Evolutionary conservation across 2,888 invertebrate genomes (phyloP).

Genomic region (Gryllus longicercus): DNA sequence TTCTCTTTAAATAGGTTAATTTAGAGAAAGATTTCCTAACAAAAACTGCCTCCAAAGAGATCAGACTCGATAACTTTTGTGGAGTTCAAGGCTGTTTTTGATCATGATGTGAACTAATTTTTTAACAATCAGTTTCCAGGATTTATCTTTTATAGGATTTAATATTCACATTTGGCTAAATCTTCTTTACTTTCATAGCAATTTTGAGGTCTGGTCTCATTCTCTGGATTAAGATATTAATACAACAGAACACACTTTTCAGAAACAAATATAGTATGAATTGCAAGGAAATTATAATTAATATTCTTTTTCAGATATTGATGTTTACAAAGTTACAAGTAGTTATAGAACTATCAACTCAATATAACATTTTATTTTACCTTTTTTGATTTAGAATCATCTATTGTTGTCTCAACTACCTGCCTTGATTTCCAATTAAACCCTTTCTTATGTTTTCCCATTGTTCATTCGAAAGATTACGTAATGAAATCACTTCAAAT

Average conservation of each 20-base stretch:
- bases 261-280: neutral
- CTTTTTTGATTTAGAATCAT: constrained; percentile 65
- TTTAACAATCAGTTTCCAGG: no score
- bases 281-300: neutral
- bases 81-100: no score
- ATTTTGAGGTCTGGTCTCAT: no score
- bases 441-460: constrained; percentile 64
- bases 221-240: no score
- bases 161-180: no score
- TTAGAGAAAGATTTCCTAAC: neutral
- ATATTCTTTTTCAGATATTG: neutral
- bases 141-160: no score
- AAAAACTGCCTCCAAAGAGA: neutral
- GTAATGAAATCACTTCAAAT: no score
- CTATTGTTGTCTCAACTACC: constrained; percentile 65
- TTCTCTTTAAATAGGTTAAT: neutral
- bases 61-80: no score
- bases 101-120: no score
- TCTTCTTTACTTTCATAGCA: no score
- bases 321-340: neutral
- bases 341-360: constrained; percentile 18
- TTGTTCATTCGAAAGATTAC: constrained; percentile 41
- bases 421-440: constrained; percentile 74
- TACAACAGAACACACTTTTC: neutral
- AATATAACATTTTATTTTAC: constrained; percentile 49